phyloP scores from a whole-genome alignment of 2,888 invertebrate species.

The Leucophenga maculata region DNA sequence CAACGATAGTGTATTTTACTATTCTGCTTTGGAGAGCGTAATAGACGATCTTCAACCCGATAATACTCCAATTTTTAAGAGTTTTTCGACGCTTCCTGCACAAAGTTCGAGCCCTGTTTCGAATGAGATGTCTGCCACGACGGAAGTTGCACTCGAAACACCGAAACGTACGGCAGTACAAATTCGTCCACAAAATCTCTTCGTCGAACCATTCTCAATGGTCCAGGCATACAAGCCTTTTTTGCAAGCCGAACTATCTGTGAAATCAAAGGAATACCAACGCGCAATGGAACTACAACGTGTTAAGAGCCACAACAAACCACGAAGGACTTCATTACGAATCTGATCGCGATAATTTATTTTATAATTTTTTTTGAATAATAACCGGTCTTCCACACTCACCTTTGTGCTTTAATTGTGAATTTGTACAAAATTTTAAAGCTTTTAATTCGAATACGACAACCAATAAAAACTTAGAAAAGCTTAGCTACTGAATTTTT shows the following conservation, averaged over 20 bases:
- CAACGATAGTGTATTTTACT: constrained; percentile 41
- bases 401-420: background rate
- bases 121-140: constrained; percentile 27
- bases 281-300: too few species aligned
- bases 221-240: constrained; percentile 38
- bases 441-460: background rate
- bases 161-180: constrained; percentile 43
- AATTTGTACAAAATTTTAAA: background rate
- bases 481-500: too few species aligned
- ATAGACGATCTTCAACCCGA: constrained; percentile 43
- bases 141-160: constrained; percentile 17
- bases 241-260: too few species aligned
- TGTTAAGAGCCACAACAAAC: background rate
- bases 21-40: constrained; percentile 48
- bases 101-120: constrained; percentile 5
- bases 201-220: constrained; percentile 40
- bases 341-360: constrained; percentile 22
- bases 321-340: constrained; percentile 39
- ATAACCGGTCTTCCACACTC: background rate
- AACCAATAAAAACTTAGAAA: background rate
- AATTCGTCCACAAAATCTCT: constrained; percentile 48
- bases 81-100: background rate
- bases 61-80: constrained; percentile 17
- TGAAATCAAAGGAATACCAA: too few species aligned
- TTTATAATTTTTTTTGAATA: too few species aligned